Evolutionary conservation across 2,888 invertebrate genomes (phyloP).

Genomic region (Hirtodrosophila alboralis): DNA sequence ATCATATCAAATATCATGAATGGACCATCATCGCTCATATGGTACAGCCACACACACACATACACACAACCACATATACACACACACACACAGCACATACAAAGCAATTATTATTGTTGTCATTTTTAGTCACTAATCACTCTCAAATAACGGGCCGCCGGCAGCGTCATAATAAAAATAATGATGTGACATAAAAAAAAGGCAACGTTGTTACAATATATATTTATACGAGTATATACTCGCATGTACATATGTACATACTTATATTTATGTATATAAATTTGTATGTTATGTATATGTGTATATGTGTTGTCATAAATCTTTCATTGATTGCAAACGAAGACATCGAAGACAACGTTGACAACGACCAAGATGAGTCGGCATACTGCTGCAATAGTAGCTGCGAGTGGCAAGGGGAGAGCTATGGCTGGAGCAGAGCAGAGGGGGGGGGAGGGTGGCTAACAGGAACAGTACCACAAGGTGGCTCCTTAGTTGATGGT

Average conservation of each 20-base stretch:
- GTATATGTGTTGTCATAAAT: constrained; percentile 63
- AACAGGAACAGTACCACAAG: constrained; percentile 12
- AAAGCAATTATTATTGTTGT: constrained; percentile 60
- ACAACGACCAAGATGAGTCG: constrained; percentile 55
- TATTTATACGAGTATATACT: constrained; percentile 3
- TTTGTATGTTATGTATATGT: constrained; percentile 16
- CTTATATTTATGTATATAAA: not conserved
- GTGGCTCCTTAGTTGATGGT: constrained; percentile 19
- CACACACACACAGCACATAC: constrained; percentile 24
- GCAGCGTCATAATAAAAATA: constrained; percentile 76
- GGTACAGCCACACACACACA: constrained; percentile 14
- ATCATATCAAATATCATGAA: constrained; percentile 52
- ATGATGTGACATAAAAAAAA: constrained; percentile 76
- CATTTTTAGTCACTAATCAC: constrained; percentile 72
- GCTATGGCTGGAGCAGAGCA: no score
- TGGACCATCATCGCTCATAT: constrained; percentile 56
- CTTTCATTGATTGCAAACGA: constrained; percentile 78
- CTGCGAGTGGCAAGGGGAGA: not conserved
- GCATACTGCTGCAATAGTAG: constrained; percentile 13
- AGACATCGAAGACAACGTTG: constrained; percentile 70
- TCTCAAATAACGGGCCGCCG: constrained; percentile 70
- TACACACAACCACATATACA: constrained; percentile 11
- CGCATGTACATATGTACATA: constrained; percentile 17
- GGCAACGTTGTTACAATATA: constrained; percentile 25
- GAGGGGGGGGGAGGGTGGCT: not conserved